These are phyloP conservation scores for Tarsius wallacei DNA, from an alignment of 2,797 vertebrate genomes.

Conservation along the genomic window DNA sequence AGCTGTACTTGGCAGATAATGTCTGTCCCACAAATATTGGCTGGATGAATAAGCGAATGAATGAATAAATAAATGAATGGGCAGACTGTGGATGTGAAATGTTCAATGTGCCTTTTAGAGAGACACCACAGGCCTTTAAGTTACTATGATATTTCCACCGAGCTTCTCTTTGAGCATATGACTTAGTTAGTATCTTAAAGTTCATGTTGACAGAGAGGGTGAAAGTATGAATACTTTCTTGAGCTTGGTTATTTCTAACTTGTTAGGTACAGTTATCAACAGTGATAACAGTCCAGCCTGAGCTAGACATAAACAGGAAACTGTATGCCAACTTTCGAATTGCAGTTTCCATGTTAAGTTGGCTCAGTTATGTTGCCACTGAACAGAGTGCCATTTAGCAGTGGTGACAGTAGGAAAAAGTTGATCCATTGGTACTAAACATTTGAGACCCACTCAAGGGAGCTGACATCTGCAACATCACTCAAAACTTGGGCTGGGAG, in stretches of 20 bases:
- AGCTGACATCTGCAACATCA: background rate
- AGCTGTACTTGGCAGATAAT: background rate
- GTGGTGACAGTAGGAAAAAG: conserved; percentile 25
- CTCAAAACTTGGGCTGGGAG: background rate
- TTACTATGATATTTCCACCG: conserved; percentile 60
- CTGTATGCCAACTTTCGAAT: conserved; percentile 75
- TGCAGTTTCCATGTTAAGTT: conserved; percentile 70
- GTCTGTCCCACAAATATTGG: background rate
- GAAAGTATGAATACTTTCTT: conserved; percentile 64
- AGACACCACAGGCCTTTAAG: conserved; percentile 28
- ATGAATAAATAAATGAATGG: background rate
- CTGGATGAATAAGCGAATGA: background rate
- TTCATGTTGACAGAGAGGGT: conserved; percentile 82
- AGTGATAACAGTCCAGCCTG: conserved; percentile 70
- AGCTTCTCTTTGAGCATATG: conserved; percentile 55
- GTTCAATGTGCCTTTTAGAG: background rate
- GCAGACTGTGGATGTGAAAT: background rate
- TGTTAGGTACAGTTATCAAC: conserved; percentile 70
- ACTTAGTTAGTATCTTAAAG: conserved; percentile 84
- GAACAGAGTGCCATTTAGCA: conserved; percentile 73
- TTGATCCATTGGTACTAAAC: conserved; percentile 30
- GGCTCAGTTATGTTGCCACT: conserved; percentile 72
- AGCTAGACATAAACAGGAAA: conserved; percentile 67
- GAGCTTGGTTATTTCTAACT: conserved; percentile 80
- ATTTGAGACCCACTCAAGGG: background rate